Evolutionary conservation across 1,140 invertebrate species (phyloP), one percentile per base, ranked within the genome.

Genomic region (Drepana arcuata): DNA sequence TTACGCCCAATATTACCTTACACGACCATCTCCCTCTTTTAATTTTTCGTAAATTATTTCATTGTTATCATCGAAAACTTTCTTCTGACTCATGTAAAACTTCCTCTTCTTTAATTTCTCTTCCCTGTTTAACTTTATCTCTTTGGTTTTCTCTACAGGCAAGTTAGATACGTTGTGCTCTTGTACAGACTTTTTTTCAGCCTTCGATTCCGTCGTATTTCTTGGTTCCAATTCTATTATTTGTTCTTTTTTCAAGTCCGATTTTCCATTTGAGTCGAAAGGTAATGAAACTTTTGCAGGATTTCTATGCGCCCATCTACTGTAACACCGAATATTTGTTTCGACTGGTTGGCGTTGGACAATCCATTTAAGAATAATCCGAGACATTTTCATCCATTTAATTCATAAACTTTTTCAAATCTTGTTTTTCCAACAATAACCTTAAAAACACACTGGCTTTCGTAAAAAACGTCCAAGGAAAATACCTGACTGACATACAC

Each of bases 1-100:
- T 2, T 29, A 29, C 9, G 16, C 14, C 5, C 7, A 28, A 13
- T 9, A 11, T 55, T 69, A 85, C 80, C 77, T 78, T 29, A 87
- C 59, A 49, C 73, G 62, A 1, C 65, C 34, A 71, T 87, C 86
- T 56, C 86, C 85, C 34, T 86, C 71, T 46, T 80, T 79, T 50
- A 86, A 63, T 63, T 87, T 87, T 36, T 83, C 83, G 61, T 82
- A 87, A 34, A 86, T 66, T 40, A 86, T 66, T 43, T 86, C 73
- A 41, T 82, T 81, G 37, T 84, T 70, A 32, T 77, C 61, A 68
- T 86, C 80, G 60, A 86, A 81, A 13, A 84, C 72, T 47, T 84
- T 86, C 46, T 74, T 60, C 32, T 78, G 71, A 14, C 63, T 80
- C 7, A 73, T 40, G 53, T 80, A 75, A 51, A 75, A 68, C 15